phyloP scores from a whole-genome alignment of 1,140 invertebrate genomes.

The Onthophagus taurus region DNA sequence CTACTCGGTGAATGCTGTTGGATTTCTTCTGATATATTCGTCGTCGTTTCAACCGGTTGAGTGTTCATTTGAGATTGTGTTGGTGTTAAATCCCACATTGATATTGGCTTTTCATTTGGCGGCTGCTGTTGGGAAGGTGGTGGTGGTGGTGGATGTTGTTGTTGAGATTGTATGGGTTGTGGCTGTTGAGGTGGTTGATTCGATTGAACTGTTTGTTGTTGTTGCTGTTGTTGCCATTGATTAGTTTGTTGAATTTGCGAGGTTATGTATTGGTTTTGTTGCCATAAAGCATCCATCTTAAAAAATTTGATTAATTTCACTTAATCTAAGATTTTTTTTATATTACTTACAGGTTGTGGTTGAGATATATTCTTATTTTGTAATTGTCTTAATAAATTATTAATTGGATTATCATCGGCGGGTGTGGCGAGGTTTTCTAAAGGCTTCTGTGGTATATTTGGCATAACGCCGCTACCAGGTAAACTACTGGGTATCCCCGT shows the following conservation, averaged over 20 bases:
- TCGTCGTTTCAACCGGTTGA: constrained; percentile 20
- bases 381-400: constrained; percentile 43
- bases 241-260: constrained; percentile 3
- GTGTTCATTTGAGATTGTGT: no score
- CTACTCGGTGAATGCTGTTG: not conserved
- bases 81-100: constrained; percentile 37
- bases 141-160: constrained; percentile 16
- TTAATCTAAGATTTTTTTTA: not conserved
- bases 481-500: constrained; percentile 12
- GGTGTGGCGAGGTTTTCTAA: constrained; percentile 13
- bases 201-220: no score
- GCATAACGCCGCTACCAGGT: not conserved
- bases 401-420: constrained; percentile 43
- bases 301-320: not conserved
- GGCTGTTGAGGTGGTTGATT: constrained; percentile 17
- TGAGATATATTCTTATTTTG: constrained; percentile 25
- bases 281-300: constrained; percentile 31
- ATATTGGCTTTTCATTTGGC: constrained; percentile 25
- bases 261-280: constrained; percentile 23
- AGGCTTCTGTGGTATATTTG: not conserved
- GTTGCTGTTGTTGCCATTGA: constrained; percentile 18
- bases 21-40: not conserved
- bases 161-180: constrained; percentile 14
- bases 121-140: constrained; percentile 12
- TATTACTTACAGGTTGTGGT: constrained; percentile 3